Percentiles rank a stretch among this genome's conserved stretches.
These are phyloP conservation scores for Laodelphax striatellus DNA, from an alignment of 1,140 invertebrate species.

Conservation along the genomic window DNA sequence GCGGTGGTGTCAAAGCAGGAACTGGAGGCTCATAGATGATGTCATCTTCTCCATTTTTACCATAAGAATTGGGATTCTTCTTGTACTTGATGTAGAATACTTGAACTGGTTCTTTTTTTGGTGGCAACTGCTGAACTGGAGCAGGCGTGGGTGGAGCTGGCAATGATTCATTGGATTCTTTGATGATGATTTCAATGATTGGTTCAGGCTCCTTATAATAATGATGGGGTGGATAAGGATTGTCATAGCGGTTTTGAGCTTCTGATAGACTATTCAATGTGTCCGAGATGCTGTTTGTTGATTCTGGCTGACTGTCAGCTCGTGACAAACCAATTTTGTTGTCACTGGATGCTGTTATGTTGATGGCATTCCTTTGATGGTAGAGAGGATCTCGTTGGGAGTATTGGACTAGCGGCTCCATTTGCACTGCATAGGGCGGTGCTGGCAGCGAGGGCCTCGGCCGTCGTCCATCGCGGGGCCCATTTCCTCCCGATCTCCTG, in stretches of 20 bases:
- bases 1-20: conserved; percentile 54
- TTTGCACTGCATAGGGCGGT: conserved; percentile 63
- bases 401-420: conserved; percentile 67
- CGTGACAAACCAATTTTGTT: background rate
- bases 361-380: conserved; percentile 33
- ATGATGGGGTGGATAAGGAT: conserved; percentile 30
- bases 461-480: background rate
- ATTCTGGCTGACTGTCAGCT: conserved; percentile 4
- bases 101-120: conserved; percentile 52
- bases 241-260: conserved; percentile 1
- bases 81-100: conserved; percentile 85
- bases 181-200: conserved; percentile 84
- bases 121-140: conserved; percentile 33
- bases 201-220: conserved; percentile 71
- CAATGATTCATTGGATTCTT: conserved; percentile 71
- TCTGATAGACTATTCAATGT: conserved; percentile 3
- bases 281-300: conserved; percentile 1
- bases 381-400: conserved; percentile 65
- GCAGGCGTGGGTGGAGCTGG: conserved; percentile 45
- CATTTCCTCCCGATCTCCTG: background rate
- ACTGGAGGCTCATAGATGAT: conserved; percentile 66
- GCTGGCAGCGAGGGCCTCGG: conserved; percentile 2
- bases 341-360: conserved; percentile 5
- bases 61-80: conserved; percentile 42
- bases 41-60: conserved; percentile 32